Conservation (phyloP, 2,888 invertebrate genomes). For the Pyrrhosoma nymphula region DNA sequence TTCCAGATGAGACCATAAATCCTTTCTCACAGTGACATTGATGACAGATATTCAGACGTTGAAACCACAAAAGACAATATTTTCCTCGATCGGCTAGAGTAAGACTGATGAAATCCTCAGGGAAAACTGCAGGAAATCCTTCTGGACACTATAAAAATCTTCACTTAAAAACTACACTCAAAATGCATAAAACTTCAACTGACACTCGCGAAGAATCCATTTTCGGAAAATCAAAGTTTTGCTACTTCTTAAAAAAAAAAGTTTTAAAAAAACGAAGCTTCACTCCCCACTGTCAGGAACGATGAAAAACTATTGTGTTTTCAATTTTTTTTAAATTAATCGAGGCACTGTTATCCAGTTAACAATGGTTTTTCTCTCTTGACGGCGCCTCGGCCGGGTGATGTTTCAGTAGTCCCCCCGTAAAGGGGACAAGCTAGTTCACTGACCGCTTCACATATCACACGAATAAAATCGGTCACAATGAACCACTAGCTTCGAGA, state of each 20-base stretch:
- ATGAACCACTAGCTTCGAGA: neutral
- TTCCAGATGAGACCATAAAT: neutral
- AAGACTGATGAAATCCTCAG: neutral
- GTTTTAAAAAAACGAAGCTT: neutral
- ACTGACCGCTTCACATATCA: conserved; percentile 15
- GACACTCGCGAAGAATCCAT: neutral
- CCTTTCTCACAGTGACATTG: neutral
- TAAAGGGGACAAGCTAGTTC: conserved; percentile 42
- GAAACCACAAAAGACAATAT: neutral
- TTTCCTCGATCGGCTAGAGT: neutral
- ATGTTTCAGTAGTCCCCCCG: neutral
- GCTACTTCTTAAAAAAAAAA: neutral
- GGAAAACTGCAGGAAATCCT: neutral
- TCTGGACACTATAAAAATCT: neutral
- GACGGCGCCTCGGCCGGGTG: neutral
- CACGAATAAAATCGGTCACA: neutral
- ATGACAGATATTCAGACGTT: neutral
- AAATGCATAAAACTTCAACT: neutral
- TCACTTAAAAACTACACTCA: conserved; percentile 8
- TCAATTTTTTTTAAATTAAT: neutral
- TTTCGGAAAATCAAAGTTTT: neutral
- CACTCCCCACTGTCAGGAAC: neutral
- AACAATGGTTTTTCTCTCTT: neutral
- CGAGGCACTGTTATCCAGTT: neutral
- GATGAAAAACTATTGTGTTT: neutral